phyloP scores from a whole-genome alignment of 1,140 invertebrate species.

The Drosophila seguyi region DNA sequence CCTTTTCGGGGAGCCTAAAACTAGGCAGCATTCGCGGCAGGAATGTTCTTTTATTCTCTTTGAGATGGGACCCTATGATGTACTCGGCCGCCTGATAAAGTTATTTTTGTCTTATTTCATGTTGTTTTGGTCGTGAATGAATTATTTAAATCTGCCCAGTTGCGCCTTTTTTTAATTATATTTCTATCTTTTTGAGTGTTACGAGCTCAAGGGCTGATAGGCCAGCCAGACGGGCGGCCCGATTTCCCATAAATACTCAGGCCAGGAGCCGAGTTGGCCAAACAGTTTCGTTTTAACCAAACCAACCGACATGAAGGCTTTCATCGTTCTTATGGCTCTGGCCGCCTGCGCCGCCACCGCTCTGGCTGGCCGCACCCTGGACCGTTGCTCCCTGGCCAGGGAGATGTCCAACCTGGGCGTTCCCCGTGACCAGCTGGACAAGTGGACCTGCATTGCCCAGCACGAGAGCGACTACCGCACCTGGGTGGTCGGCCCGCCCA shows the following conservation, averaged over 20 bases:
- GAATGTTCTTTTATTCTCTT: slow-evolving; percentile 22
- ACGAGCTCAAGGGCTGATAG: slow-evolving; percentile 14
- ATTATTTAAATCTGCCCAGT: slow-evolving; percentile 24
- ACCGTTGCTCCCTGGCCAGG: slow-evolving; percentile 76
- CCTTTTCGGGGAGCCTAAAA: slow-evolving; percentile 23
- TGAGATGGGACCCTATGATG: slow-evolving; percentile 16
- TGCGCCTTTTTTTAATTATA: slow-evolving; percentile 21
- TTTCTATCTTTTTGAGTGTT: slow-evolving; percentile 25
- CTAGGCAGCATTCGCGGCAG: slow-evolving; percentile 8
- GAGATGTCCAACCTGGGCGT: slow-evolving; percentile 77
- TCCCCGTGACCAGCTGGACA: slow-evolving; percentile 60
- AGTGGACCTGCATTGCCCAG: slow-evolving; percentile 75
- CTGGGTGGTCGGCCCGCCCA: slow-evolving; percentile 58
- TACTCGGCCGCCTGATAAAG: slow-evolving; percentile 24
- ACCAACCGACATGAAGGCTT: slow-evolving; percentile 52
- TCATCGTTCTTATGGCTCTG: slow-evolving; percentile 45
- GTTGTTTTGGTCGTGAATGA: slow-evolving; percentile 7
- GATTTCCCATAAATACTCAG: slow-evolving; percentile 29
- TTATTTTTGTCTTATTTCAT: slow-evolving; percentile 10
- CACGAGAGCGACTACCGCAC: slow-evolving; percentile 71
- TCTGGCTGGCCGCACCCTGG: slow-evolving; percentile 62
- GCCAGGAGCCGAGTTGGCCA: slow-evolving; percentile 6
- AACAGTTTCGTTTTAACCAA: slow-evolving; percentile 30
- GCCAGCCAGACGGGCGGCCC: no score
- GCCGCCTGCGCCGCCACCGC: slow-evolving; percentile 50